Evolutionary conservation across 2,113 vertebrate genomes (phyloP).

Genomic region (Tonatia bakeri): DNA sequence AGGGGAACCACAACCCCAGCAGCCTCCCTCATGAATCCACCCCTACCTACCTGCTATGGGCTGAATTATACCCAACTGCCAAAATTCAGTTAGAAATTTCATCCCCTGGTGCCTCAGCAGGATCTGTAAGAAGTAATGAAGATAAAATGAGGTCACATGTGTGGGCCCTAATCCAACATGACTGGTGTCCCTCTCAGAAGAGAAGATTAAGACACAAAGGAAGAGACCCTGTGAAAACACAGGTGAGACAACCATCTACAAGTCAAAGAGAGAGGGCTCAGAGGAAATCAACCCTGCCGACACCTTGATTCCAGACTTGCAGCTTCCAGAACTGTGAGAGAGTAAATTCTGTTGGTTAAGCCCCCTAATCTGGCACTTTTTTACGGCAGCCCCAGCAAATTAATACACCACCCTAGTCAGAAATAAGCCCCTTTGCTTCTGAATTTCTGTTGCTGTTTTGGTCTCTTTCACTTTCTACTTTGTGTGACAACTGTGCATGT

Average conservation of each 20-base stretch:
- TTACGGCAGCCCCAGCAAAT: background rate
- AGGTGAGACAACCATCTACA: background rate
- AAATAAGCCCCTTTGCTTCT: background rate
- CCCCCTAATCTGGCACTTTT: background rate
- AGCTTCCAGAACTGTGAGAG: background rate
- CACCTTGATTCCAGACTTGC: background rate
- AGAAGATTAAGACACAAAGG: background rate
- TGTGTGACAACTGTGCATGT: background rate
- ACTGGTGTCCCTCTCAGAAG: background rate
- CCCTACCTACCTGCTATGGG: background rate
- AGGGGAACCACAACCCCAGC: background rate
- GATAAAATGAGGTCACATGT: background rate
- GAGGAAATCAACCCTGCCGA: background rate
- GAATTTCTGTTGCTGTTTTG: background rate
- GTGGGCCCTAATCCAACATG: background rate
- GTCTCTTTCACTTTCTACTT: background rate
- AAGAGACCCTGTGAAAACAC: background rate
- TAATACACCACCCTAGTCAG: background rate
- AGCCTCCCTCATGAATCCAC: background rate
- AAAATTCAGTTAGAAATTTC: background rate
- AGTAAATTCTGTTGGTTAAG: background rate
- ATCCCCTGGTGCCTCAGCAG: background rate
- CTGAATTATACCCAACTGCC: background rate
- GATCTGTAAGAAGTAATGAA: background rate
- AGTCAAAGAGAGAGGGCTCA: background rate